A percentile compares a stretch with the other conserved stretches of the same genome.
These are phyloP conservation scores for Pseudochromis fuscus DNA, from an alignment of 2,797 vertebrate species.

Conservation along the genomic window DNA sequence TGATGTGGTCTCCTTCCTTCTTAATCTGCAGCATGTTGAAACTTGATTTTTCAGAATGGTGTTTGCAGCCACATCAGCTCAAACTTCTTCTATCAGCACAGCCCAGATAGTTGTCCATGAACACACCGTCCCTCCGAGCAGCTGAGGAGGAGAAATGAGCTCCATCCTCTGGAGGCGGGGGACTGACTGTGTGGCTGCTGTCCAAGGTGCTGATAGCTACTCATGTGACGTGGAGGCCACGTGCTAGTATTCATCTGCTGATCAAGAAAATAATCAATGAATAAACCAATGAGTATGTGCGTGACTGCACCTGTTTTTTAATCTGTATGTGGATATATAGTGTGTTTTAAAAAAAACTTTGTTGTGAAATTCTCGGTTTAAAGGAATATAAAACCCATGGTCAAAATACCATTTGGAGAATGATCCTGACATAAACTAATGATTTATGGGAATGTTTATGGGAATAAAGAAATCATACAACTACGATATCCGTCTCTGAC, in stretches of 20 bases:
- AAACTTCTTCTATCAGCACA: constrained; percentile 28
- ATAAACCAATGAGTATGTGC: constrained; percentile 7
- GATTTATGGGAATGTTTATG: too few species aligned
- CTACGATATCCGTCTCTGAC: too few species aligned
- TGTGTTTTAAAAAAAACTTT: too few species aligned
- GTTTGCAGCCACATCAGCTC: neutral
- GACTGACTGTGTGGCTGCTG: constrained; percentile 69
- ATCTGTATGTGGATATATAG: too few species aligned
- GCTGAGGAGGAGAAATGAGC: constrained; percentile 28
- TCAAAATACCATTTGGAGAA: too few species aligned
- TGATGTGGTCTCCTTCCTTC: neutral
- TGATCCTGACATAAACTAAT: too few species aligned
- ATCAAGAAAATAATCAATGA: constrained; percentile 14
- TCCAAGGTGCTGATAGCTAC: constrained; percentile 80
- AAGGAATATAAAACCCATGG: too few species aligned
- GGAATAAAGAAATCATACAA: too few species aligned
- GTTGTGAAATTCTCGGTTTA: too few species aligned
- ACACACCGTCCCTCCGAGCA: constrained; percentile 8
- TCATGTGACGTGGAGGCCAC: constrained; percentile 74
- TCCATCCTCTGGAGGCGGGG: constrained; percentile 26
- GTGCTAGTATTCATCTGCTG: constrained; percentile 47
- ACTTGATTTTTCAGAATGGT: neutral
- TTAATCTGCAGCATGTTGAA: neutral
- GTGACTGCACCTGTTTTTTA: constrained; percentile 14
- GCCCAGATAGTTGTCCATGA: neutral